Evolutionary conservation across 2,888 invertebrate species (phyloP).

Genomic region (Amiota mariae): DNA sequence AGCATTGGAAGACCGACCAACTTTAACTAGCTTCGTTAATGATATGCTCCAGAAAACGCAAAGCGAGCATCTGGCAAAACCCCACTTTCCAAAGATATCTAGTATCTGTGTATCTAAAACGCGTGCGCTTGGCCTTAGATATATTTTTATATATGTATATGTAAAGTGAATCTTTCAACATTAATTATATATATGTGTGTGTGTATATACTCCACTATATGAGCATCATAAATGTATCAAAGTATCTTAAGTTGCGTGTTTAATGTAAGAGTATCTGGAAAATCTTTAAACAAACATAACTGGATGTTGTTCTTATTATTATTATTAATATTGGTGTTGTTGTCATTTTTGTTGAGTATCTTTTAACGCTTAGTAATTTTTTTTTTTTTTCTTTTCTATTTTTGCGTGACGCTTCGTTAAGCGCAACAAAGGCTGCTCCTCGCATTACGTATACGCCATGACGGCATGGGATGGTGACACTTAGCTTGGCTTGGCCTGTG

Average conservation of each 20-base stretch:
- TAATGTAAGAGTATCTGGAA: slow-evolving; percentile 3
- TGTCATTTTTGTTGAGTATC: slow-evolving; percentile 14
- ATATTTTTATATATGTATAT: no score
- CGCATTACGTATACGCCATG: no score
- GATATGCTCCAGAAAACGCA: slow-evolving; percentile 55
- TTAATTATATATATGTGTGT: slow-evolving; percentile 46
- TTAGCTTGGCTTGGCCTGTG: no score
- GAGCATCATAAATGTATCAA: slow-evolving; percentile 28
- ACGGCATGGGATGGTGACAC: no score
- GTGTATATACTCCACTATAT: slow-evolving; percentile 32
- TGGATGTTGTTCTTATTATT: slow-evolving; percentile 52
- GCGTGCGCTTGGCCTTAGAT: no score
- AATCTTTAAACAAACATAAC: slow-evolving; percentile 38
- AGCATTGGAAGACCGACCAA: neutral
- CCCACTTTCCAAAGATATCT: no score
- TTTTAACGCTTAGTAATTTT: slow-evolving; percentile 22
- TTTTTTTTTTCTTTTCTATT: slow-evolving; percentile 22
- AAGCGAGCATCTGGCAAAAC: neutral
- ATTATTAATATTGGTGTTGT: slow-evolving; percentile 33
- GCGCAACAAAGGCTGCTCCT: no score
- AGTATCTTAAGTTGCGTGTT: slow-evolving; percentile 13
- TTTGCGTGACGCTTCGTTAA: slow-evolving; percentile 25
- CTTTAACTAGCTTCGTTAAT: slow-evolving; percentile 39
- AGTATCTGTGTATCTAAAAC: no score
- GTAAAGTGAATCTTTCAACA: slow-evolving; percentile 49